Percentiles rank a stretch among this genome's conserved stretches.
Conservation (phyloP, 2,113 vertebrate species). For the Naja naja region DNA sequence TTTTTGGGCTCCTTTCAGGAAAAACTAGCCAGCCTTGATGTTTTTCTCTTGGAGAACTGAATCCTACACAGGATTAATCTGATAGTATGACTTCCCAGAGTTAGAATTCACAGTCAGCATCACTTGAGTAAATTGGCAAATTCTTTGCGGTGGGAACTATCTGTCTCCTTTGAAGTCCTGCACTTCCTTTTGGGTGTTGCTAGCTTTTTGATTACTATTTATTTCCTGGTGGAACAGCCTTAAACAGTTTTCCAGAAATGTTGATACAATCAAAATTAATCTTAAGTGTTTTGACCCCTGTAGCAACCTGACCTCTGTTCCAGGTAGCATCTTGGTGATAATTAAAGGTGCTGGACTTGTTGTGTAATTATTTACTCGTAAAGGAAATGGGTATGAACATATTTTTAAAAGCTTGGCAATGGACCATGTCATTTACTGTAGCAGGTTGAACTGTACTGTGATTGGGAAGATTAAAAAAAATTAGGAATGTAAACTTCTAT, state of each 20-base stretch:
- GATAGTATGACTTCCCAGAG: neutral
- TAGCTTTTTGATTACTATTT: neutral
- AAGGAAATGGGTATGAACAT: neutral
- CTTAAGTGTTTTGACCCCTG: neutral
- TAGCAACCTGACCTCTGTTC: neutral
- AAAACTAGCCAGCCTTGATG: neutral
- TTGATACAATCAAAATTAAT: neutral
- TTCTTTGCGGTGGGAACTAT: neutral
- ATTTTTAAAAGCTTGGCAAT: neutral
- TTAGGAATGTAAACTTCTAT: neutral
- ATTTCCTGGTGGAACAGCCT: neutral
- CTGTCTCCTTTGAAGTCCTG: neutral
- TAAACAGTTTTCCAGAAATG: neutral
- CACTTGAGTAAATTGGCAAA: neutral
- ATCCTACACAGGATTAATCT: neutral
- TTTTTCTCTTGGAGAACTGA: neutral
- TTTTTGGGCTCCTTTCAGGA: neutral
- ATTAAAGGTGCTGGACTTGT: neutral
- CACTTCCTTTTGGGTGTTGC: neutral
- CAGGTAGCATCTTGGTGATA: neutral
- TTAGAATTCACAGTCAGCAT: neutral
- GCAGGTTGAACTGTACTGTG: neutral
- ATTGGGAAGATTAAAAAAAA: neutral
- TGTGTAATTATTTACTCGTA: neutral
- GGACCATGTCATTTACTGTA: neutral